A percentile compares a stretch with the other conserved stretches of the same genome.
phyloP scores from a whole-genome alignment of 2,888 invertebrate species.

The Leptothorax acervorum region DNA sequence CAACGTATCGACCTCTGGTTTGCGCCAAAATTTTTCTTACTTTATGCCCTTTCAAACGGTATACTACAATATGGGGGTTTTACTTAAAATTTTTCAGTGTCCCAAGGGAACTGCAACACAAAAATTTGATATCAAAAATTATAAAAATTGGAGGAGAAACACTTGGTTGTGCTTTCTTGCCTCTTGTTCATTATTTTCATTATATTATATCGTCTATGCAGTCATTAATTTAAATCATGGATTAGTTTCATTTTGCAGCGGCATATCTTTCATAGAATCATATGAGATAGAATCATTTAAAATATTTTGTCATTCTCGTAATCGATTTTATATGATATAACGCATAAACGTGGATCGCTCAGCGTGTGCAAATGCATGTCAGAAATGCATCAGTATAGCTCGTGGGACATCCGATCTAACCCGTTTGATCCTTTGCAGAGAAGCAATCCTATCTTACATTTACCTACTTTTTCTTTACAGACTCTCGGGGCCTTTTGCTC shows the following conservation, averaged over 20 bases:
- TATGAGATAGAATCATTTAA: not conserved
- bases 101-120: too few species aligned
- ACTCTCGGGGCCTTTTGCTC: slow-evolving; percentile 30
- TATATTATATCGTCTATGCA: not conserved
- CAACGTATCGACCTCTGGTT: too few species aligned
- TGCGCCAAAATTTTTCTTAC: too few species aligned
- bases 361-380: not conserved
- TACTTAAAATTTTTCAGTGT: too few species aligned
- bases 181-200: not conserved
- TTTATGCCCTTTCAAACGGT: too few species aligned
- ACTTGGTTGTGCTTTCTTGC: not conserved
- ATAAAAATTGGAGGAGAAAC: not conserved
- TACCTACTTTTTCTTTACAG: slow-evolving; percentile 30
- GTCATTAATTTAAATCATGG: not conserved
- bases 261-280: not conserved
- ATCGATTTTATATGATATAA: not conserved
- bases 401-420: slow-evolving; percentile 55
- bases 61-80: too few species aligned
- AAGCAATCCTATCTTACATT: slow-evolving; percentile 45
- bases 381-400: slow-evolving; percentile 31
- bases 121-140: not conserved
- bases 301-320: not conserved
- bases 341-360: not conserved
- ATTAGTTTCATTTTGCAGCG: not conserved
- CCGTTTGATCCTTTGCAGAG: slow-evolving; percentile 44